phyloP scores from a whole-genome alignment of 2,888 invertebrate species.

The Lasius fuliginosus region DNA sequence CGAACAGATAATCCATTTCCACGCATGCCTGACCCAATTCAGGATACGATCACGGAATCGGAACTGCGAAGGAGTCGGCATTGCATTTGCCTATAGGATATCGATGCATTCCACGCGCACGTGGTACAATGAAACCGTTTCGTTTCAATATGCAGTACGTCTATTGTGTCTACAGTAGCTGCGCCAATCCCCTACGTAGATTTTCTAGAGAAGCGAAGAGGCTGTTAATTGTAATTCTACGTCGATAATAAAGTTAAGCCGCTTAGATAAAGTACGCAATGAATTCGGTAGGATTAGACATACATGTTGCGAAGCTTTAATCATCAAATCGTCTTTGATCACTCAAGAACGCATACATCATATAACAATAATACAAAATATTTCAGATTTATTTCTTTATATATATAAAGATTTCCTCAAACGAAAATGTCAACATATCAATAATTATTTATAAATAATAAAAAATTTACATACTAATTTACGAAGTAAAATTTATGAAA shows the following conservation, averaged over 20 bases:
- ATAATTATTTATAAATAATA: background rate
- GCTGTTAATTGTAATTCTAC: slow-evolving; percentile 81
- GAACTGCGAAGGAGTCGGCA: slow-evolving; percentile 33
- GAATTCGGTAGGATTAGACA: slow-evolving; percentile 73
- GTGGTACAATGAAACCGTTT: slow-evolving; percentile 44
- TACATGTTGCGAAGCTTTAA: slow-evolving; percentile 58
- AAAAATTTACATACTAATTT: background rate
- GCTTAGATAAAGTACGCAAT: slow-evolving; percentile 76
- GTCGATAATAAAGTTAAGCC: slow-evolving; percentile 83
- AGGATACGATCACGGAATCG: slow-evolving; percentile 56
- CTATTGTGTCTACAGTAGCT: slow-evolving; percentile 62
- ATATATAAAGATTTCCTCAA: background rate
- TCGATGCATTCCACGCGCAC: slow-evolving; percentile 14
- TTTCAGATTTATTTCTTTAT: background rate
- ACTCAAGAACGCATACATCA: slow-evolving; percentile 65
- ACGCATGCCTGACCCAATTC: slow-evolving; percentile 60
- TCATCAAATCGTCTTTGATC: slow-evolving; percentile 75
- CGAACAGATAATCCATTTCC: slow-evolving; percentile 38
- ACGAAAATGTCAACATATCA: too few relatives aligned
- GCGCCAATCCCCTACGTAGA: slow-evolving; percentile 32
- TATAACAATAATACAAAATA: slow-evolving; percentile 19
- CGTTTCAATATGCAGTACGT: slow-evolving; percentile 59
- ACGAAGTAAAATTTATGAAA: too few relatives aligned
- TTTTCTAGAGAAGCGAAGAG: slow-evolving; percentile 54
- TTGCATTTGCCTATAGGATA: slow-evolving; percentile 40